Evolutionary conservation across 2,113 vertebrate species (phyloP), one percentile per base, ranked within the genome.

Genomic region (Chionis minor): DNA sequence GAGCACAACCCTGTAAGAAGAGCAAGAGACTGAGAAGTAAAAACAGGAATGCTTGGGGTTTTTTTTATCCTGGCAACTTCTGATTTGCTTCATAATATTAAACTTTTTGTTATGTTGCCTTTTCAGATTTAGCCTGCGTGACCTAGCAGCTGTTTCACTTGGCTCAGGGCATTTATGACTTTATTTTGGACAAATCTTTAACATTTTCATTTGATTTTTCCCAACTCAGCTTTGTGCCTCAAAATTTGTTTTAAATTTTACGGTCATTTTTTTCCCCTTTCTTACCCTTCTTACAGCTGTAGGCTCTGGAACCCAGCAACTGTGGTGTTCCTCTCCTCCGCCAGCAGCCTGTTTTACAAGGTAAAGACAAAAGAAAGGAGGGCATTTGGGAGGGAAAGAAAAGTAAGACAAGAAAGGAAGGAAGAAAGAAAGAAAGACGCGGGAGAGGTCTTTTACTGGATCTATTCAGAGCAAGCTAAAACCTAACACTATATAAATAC

Each of bases 191-290:
- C 97, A 97, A 98, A 98, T 98, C 97, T 98, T 96, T 86, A 97
- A 98, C 97, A 93, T 97, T 98, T 98, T 98, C 97, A 96, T 97
- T 98, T 98, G 85, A 95, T 97, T 98, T 98, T 98, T 97, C 96
- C 97, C 96, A 98, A 98, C 96, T 97, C 85, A 24, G 90, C 95
- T 96, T 95, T 94, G 86, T 92, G 94, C 88, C 92, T 98, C 94
- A 97, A 97, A 98, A 98, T 98, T 98, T 98, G 98, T 98, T 98
- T 98, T 98, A 97, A 97, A 98, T 98, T 98, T 98, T 98, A 98
- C 51, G 82, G 97, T 98, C 81, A 32, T 91, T 89, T 94, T 89
- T 86, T 28, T 1, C 9, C 51, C 27, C 15, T 61, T 89, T 71
- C 91, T 88, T 96, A 80, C 77, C 59, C 54, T 86, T 88, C 90